Evolutionary conservation across 2,797 vertebrate genomes (phyloP), one percentile per base, ranked within the genome.

Genomic region (Pristis pectinata): DNA sequence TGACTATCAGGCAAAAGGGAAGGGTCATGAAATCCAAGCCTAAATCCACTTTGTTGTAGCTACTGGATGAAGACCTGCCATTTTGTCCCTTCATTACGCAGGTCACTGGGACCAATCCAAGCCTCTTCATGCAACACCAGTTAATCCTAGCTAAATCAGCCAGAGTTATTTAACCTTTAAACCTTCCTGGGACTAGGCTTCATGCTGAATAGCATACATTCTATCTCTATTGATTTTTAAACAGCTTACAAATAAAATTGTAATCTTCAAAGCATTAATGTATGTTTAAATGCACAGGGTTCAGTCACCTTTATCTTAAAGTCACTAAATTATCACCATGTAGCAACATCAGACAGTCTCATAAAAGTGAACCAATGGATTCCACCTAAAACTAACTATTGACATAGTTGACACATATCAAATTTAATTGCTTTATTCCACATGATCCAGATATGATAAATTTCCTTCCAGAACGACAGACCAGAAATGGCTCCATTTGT

Each of bases 401-500:
- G 49, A 85, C 82, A 79, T 79, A 41, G 76, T 13, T 15, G 34
- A 79, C 13, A 53, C 49, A 85, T 49, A 85, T 85, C 82, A 85
- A 85, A 85, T 53, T 0, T 85, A 85, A 85, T 83, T 49, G 82
- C 30, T 83, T 83, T 83, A 83, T 56, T 85, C 49, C 82, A 85
- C 82, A 85, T 53, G 82, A 85, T 49, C 49, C 82, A 85, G 82
- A 85, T 85, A 49, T 30, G 49, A 83, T 83, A 27, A 85, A 85
- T 13, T 85, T 30, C 82, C 49, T 27, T 53, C 49, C 82, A 85
- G 82, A 85, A 4, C 3, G 27, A 30, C 49, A 85, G 44, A 85
- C 82, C 49, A 53, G 82, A 56, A 85, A 56, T 85, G 44, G 27
- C 49, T 85, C 82, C 27, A 56, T 13, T 53, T 85, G 82, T 85